Evolutionary conservation across 2,113 vertebrate genomes (phyloP).

Genomic region (Vombatus ursinus): DNA sequence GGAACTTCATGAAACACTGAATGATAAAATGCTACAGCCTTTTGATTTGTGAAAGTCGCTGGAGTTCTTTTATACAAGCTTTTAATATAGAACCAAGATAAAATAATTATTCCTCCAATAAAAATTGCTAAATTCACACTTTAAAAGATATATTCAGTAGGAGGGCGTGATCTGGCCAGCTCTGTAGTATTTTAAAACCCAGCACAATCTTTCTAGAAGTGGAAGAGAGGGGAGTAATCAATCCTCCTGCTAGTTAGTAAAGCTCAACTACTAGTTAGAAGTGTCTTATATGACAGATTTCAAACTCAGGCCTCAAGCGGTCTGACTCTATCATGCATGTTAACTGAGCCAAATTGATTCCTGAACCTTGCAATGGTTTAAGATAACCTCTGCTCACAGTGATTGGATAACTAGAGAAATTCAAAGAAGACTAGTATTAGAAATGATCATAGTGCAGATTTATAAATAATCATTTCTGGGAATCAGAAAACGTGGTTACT

Average conservation of each 20-base stretch:
- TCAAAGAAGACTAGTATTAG: neutral
- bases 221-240: neutral
- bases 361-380: neutral
- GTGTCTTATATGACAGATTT: neutral
- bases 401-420: neutral
- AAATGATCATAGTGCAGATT: neutral
- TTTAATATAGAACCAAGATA: neutral
- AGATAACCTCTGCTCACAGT: neutral
- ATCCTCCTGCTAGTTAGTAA: neutral
- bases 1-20: neutral
- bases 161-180: neutral
- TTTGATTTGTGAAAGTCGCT: neutral
- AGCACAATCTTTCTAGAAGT: neutral
- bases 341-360: neutral
- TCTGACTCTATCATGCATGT: neutral
- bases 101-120: neutral
- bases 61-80: neutral
- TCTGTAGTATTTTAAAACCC: neutral
- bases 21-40: neutral
- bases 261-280: neutral
- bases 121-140: neutral
- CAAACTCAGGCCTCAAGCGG: neutral
- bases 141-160: neutral
- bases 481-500: neutral
- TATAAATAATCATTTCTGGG: neutral